Percentiles rank a stretch among this genome's conserved stretches.
These are phyloP conservation scores for Epinephelus fuscoguttatus DNA, from an alignment of 2,113 vertebrate genomes.

Conservation along the genomic window DNA sequence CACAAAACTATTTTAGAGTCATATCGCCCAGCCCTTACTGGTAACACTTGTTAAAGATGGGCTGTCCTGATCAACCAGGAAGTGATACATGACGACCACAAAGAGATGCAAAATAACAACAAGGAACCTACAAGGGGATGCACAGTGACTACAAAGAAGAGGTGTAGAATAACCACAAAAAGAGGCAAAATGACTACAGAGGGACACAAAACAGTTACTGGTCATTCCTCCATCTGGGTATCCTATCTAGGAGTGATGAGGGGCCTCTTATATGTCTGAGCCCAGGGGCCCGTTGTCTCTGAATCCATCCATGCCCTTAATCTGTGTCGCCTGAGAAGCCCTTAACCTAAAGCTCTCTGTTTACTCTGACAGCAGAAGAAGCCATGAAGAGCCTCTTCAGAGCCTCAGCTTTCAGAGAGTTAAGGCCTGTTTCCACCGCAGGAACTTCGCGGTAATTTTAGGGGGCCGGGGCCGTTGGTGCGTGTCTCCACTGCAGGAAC, in stretches of 20 bases:
- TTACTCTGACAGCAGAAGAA: background rate
- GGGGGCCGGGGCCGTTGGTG: too few relatives aligned
- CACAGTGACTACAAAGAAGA: background rate
- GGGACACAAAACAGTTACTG: too few relatives aligned
- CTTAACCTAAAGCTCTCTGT: background rate
- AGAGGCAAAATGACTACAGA: background rate
- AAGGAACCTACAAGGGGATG: background rate
- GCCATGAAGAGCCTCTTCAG: background rate
- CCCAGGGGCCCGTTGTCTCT: background rate
- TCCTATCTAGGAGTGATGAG: background rate
- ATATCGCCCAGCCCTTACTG: too few relatives aligned
- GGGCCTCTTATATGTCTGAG: background rate
- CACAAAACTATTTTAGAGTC: too few relatives aligned
- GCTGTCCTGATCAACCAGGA: background rate
- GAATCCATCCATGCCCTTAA: background rate
- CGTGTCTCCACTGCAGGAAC: too few relatives aligned
- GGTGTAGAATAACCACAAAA: background rate
- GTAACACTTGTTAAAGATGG: too few relatives aligned
- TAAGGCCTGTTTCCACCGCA: too few relatives aligned
- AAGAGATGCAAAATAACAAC: background rate
- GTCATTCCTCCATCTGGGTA: background rate
- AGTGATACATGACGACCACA: background rate
- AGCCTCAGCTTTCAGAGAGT: background rate
- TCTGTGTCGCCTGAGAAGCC: slow-evolving; percentile 1
- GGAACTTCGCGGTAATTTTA: too few relatives aligned